Evolutionary conservation across 53 echinoderm and acorn worm species (phyloP), one percentile per base, ranked within the genome.

Genomic region (Pentamera pediparva): DNA sequence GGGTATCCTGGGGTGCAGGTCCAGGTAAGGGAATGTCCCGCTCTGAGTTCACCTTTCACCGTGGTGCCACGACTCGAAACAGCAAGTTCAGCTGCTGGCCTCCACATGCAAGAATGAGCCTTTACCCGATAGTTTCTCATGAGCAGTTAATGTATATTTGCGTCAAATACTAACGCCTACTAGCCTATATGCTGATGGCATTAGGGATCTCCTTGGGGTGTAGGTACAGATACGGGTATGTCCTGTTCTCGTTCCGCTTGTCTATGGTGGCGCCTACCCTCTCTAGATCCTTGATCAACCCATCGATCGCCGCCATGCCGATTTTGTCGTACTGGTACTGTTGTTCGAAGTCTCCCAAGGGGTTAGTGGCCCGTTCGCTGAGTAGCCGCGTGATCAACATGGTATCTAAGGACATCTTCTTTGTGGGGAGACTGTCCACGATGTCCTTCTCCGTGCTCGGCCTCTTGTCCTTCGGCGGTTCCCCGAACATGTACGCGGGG

Each of bases 301-400:
- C n/a, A 24, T 76, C 24, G 13, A 86, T 70, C 11, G 91, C 83
- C 32, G 69, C 55, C 20, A 21, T 59, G 15, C 86, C 91, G 21
- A 83, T 18, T 18, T 76, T 76, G 51, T 87, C 83, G 37, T 72
- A 90, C 41, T 79, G 80, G 75, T 90, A 90, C 56, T 70, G 61
- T 3, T 83, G 76, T 62, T 90, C 91, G 38, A 84, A 87, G 61
- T 91, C 87, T 10, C 80, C 86, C 32, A 91, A 70, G 8, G 69
- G 32, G 34, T 91, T 84, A 20, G 91, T 87, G 32, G 84, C 91
- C 62, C 81, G 75, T 26, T 86, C 81, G 70, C 91, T 91, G 22
- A 91, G 73, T 18, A 91, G 56, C 51, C 71, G 76, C 28, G 87
- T 84, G 3, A 84, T 73, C 40, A 83, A 34, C 73, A 91, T 72